A percentile compares a stretch with the other conserved stretches of the same genome.
Conservation (phyloP, 2,113 vertebrate species). For the Origma solitaria region DNA sequence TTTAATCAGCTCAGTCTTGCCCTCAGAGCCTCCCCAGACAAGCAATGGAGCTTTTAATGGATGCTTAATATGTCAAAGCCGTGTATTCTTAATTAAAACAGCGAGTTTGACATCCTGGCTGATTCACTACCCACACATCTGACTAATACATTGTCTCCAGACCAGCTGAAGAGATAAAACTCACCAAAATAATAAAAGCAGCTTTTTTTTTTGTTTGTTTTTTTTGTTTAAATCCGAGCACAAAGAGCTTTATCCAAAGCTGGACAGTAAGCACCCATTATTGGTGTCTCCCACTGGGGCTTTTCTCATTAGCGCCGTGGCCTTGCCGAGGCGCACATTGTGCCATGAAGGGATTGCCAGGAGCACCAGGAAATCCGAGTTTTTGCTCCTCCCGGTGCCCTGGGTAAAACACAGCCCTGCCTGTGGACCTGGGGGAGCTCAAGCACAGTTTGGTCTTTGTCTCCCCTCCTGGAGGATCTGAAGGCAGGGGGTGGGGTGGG, state of each 20-base stretch:
- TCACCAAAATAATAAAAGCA: not conserved
- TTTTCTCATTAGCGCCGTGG: not conserved
- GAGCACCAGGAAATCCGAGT: not conserved
- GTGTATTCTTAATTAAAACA: not conserved
- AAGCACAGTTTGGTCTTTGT: not conserved
- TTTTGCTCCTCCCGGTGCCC: not conserved
- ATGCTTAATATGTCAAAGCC: not conserved
- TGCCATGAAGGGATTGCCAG: not conserved
- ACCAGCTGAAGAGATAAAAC: constrained; percentile 1
- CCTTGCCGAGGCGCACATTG: not conserved
- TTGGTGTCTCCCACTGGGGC: not conserved
- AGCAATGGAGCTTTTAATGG: not conserved
- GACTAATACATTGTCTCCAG: constrained; percentile 15
- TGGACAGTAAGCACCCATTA: not conserved
- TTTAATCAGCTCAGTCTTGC: not conserved
- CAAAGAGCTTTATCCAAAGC: not conserved
- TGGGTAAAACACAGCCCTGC: not conserved
- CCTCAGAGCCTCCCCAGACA: not conserved
- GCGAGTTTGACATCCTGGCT: not conserved
- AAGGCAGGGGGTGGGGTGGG: not conserved
- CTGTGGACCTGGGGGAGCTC: not conserved
- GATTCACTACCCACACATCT: not conserved
- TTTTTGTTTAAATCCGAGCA: not conserved
- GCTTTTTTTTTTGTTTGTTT: not conserved
- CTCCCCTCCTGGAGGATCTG: not conserved